Percentiles rank a stretch among this genome's conserved stretches.
Evolutionary conservation across 2,888 invertebrate genomes (phyloP).

Genomic region (Drosophila phalerata): DNA sequence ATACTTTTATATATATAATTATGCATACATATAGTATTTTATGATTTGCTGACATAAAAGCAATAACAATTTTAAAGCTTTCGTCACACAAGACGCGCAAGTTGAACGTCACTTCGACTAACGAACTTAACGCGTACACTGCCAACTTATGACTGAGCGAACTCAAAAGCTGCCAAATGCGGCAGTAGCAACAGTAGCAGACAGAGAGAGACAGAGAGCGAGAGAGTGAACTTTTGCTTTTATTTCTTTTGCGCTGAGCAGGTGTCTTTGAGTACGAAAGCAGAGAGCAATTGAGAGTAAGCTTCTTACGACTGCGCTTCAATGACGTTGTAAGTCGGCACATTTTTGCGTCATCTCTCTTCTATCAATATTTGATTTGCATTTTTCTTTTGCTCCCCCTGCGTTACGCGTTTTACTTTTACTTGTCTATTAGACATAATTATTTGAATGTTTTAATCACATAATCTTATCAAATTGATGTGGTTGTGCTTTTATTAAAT

Average conservation of each 20-base stretch:
- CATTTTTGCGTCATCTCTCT: conserved; percentile 31
- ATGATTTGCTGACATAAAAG: conserved; percentile 23
- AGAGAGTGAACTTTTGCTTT: conserved; percentile 36
- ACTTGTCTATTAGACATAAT: conserved; percentile 13
- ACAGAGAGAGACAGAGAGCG: conserved; percentile 1
- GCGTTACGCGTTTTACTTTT: conserved; percentile 33
- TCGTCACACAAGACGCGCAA: conserved; percentile 27
- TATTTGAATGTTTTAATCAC: conserved; percentile 31
- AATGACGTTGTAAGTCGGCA: conserved; percentile 17
- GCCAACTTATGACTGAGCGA: conserved; percentile 53
- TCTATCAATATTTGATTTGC: conserved; percentile 27
- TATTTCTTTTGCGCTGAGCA: conserved; percentile 27
- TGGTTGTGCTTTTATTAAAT: conserved; percentile 32
- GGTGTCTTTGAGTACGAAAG: conserved; percentile 26
- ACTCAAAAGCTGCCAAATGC: conserved; percentile 43
- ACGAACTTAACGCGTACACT: conserved; percentile 47
- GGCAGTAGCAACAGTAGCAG: conserved; percentile 2
- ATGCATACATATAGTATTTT: conserved; percentile 8
- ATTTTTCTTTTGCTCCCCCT: conserved; percentile 1
- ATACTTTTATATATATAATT: neutral
- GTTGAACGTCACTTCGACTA: conserved; percentile 3
- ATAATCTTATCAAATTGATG: conserved; percentile 62
- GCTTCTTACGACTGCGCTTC: conserved; percentile 44
- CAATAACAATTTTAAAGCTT: conserved; percentile 28
- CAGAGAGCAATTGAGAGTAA: conserved; percentile 15